Conservation (phyloP, 2,113 vertebrate genomes). For the Columbina picui region DNA sequence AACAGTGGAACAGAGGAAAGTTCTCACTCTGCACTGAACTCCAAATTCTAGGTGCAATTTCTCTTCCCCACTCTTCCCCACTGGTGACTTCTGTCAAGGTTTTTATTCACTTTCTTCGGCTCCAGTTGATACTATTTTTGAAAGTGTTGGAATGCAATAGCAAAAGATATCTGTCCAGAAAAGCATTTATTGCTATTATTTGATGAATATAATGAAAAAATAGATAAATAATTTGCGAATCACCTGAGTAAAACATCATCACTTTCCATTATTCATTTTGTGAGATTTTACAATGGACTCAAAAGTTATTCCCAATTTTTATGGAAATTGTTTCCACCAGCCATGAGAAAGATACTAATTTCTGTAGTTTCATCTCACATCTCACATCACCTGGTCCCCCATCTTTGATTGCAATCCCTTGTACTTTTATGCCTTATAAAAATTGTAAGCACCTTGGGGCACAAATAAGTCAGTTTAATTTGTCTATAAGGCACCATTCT, state of each 20-base stretch:
- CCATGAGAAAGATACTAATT: neutral
- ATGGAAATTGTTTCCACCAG: neutral
- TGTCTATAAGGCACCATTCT: neutral
- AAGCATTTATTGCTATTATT: neutral
- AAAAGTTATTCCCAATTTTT: neutral
- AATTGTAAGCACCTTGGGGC: neutral
- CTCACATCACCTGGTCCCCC: neutral
- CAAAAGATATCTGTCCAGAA: neutral
- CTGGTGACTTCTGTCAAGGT: neutral
- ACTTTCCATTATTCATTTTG: neutral
- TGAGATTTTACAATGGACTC: neutral
- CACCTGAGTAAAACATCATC: neutral
- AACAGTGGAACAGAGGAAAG: neutral
- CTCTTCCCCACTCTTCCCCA: neutral
- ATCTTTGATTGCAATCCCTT: neutral
- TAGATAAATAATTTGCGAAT: neutral
- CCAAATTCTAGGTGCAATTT: neutral
- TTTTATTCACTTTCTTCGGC: neutral
- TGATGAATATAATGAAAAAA: neutral
- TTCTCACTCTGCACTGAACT: neutral
- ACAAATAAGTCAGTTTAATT: constrained; percentile 17
- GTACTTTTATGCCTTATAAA: constrained; percentile 1
- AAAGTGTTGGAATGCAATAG: neutral
- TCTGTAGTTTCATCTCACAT: neutral
- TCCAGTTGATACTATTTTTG: neutral